Base-by-base conservation (phyloP, 1,140 invertebrate genomes). In the Andricus grossulariae region DNA sequence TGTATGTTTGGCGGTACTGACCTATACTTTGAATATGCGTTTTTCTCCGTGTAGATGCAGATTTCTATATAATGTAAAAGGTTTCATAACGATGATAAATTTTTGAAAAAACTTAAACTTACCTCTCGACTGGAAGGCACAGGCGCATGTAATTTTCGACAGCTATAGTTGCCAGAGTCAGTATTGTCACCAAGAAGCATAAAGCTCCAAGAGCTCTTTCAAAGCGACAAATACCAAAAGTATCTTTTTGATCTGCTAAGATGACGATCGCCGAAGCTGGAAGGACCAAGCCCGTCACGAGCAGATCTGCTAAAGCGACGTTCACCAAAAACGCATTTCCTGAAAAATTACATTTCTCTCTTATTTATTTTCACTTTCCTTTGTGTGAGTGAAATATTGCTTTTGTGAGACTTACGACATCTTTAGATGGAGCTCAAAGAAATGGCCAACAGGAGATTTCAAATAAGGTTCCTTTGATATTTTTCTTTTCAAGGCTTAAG, bases 271-370 rank as follows among this genome's bases (percentile, higher is more conserved):
- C 94, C 0, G 94, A 94, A 1, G 94, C 92, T 0, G 96, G 95
- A 81, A 97, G 93, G 19, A 96, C 94, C 1, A 94, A 84, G 1
- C 94, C 93, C 0, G 95, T 96, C 16, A 97, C 93, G 18, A 96
- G 84, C 55, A 97, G 86, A 82, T 97, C 96, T 0, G 95, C 94
- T 60, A 97, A 81, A 1, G 95, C 95, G 6, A 96, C 92, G 88
- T 95, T 96, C n/a, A 95, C 95, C 70, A 96, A 88, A 86, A 95
- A 96, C 15, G 95, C 93, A 83, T 96, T 96, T n/a, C 96, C 96
- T 96, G 90, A 10, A 91, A 92, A 73, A 73, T 73, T 52, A 51
- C 50, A 74, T 75, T 45, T 76, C 77, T 73, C 60, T 66, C 74
- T 73, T 76, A 86, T 85, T 57, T 57, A 57, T 74, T 15, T 54